phyloP scores from a whole-genome alignment of 2,797 vertebrate species.

The Neosalanx taihuensis region DNA sequence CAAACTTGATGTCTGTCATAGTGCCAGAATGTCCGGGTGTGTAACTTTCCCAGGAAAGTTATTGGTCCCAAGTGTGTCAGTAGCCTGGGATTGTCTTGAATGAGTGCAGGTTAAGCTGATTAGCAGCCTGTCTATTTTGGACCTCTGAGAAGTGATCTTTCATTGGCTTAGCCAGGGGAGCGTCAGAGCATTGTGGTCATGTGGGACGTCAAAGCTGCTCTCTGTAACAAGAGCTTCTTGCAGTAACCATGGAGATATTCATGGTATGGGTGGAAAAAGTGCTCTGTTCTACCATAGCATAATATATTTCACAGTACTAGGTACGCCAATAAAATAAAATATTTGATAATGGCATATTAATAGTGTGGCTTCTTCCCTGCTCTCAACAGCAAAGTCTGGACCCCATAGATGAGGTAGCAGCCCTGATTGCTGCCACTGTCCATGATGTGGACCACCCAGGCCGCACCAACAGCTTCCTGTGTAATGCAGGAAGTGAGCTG shows the following conservation, averaged over 20 bases:
- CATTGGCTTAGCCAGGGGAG: conserved; percentile 51
- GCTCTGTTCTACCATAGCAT: not conserved
- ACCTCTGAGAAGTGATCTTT: conserved; percentile 54
- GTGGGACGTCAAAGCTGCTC: conserved; percentile 1
- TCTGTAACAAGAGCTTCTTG: not conserved
- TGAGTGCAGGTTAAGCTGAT: conserved; percentile 56
- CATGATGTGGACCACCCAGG: conserved; percentile 96
- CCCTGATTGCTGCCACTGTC: conserved; percentile 91
- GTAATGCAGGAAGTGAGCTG: conserved; percentile 90
- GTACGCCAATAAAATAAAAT: not conserved
- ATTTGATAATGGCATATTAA: not conserved
- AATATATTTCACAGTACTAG: not conserved
- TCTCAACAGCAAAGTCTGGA: conserved; percentile 88
- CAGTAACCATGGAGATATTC: not conserved
- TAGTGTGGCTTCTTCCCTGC: not conserved
- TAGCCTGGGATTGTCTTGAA: conserved; percentile 45
- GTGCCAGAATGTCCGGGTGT: not conserved
- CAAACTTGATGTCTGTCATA: not conserved
- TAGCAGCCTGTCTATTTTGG: conserved; percentile 64
- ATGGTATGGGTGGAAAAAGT: not conserved
- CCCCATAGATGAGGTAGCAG: conserved; percentile 86
- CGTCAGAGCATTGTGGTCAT: conserved; percentile 20
- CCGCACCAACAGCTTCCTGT: conserved; percentile 94
- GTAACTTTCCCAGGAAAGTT: conserved; percentile 23
- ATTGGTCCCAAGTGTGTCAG: conserved; percentile 59